Evolutionary conservation across 2,888 invertebrate genomes (phyloP), one percentile per base, ranked within the genome.

Genomic region (Blastobasis lacticolella): DNA sequence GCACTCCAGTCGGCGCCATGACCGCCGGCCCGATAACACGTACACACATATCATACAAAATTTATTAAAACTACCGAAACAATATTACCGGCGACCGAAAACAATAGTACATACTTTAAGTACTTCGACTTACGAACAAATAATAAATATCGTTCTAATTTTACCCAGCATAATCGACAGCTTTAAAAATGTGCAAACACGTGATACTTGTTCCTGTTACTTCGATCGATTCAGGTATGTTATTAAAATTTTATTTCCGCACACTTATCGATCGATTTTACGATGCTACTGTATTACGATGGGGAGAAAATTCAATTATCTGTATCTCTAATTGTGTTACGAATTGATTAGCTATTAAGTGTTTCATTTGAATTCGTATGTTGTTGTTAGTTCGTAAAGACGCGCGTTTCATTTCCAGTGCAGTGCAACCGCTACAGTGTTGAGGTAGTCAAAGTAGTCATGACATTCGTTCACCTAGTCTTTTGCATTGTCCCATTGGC

Each of bases 131-230:
- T 23, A 23, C 23, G 23, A 23, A 23, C 23, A 23, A 23, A 23
- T 23, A 23, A 23, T 23, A 23, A 23, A 23, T 23, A 23, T 23
- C 23, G 23, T 23, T 23, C 23, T 23, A 23, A 23, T 23, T 23
- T 23, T 23, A 23, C 23, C 36, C 43, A 45, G 43, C 46, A 47
- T 10, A 8, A 47, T 49, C n/a, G 23, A 10, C 5, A 45, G 44
- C 41, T 49, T 45, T 49, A 46, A 56, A 57, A 58, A 84, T 83
- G 85, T 84, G 83, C 63, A 79, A 81, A 64, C 78, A 80, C 67
- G 70, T 77, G 63, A 72, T 76, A 42, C 63, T 79, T 55, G 72
- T 80, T 67, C 74, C 79, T 57, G 69, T 80, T 69, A 80, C 77
- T 52, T 66, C 65, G 44, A 59, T 62, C 56, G 79, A 81, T 55